phyloP scores from a whole-genome alignment of 1,140 invertebrate genomes.

The Oncopodura yosiiana region DNA sequence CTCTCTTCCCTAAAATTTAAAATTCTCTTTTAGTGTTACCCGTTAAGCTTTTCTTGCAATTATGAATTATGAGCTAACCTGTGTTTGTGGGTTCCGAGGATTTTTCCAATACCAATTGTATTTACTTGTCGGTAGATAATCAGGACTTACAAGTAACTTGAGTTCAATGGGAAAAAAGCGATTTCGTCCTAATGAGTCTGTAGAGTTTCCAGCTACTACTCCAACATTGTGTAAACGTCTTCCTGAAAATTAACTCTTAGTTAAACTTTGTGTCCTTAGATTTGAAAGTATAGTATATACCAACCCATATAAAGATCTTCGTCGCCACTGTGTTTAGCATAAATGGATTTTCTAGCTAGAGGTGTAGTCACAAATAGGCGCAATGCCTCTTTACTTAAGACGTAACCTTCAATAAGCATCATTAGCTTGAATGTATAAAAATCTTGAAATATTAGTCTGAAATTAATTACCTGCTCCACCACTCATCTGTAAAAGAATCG shows the following conservation, averaged over 20 bases:
- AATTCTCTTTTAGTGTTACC: conserved; percentile 4
- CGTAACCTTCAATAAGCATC: conserved; percentile 22
- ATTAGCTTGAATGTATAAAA: neutral
- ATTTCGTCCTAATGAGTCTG: conserved; percentile 70
- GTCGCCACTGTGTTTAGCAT: conserved; percentile 40
- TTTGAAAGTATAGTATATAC: neutral
- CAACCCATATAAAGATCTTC: conserved; percentile 47
- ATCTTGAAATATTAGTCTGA: neutral
- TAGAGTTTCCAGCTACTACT: conserved; percentile 72
- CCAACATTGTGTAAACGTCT: conserved; percentile 76
- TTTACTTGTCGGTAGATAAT: conserved; percentile 62
- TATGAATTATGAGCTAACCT: conserved; percentile 47
- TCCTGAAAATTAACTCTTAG: conserved; percentile 38
- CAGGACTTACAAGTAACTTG: conserved; percentile 78
- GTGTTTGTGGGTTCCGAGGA: conserved; percentile 76
- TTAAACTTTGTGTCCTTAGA: neutral
- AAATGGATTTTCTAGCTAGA: conserved; percentile 37
- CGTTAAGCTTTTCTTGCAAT: neutral
- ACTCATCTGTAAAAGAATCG: too few relatives aligned
- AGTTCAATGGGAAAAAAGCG: conserved; percentile 87
- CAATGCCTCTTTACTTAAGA: conserved; percentile 36
- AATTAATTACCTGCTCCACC: conserved; percentile 36
- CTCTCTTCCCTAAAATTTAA: conserved; percentile 58
- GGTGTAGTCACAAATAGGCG: conserved; percentile 33
- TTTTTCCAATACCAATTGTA: conserved; percentile 92